Conservation (phyloP, 1,140 invertebrate species). For the Liolophura sinensis region DNA sequence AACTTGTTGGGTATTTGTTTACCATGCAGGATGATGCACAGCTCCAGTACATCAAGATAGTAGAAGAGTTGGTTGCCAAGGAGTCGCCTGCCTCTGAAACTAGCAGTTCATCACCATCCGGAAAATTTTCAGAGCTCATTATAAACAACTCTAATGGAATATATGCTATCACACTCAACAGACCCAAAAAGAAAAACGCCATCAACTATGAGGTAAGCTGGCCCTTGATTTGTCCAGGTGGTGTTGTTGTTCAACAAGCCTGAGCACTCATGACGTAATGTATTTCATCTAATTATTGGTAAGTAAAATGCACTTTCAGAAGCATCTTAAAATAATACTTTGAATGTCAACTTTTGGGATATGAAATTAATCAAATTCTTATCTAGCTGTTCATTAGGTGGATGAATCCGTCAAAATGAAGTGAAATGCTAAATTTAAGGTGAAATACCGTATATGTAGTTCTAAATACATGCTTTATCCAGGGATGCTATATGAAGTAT, state of each 20-base stretch:
- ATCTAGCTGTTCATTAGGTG: too few species aligned
- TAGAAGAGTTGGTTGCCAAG: constrained; percentile 40
- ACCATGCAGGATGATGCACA: constrained; percentile 55
- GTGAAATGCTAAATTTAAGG: too few species aligned
- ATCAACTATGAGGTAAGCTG: constrained; percentile 63
- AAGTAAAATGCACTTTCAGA: too few species aligned
- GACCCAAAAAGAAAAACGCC: constrained; percentile 78
- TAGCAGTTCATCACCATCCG: background rate
- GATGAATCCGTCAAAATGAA: too few species aligned
- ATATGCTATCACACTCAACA: constrained; percentile 66
- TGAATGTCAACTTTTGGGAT: too few species aligned
- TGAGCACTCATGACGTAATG: constrained; percentile 7
- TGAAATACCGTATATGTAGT: too few species aligned
- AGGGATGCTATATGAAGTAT: too few species aligned
- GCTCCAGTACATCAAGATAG: constrained; percentile 46
- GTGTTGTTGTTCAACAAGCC: background rate
- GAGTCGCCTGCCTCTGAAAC: background rate
- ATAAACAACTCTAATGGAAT: constrained; percentile 61
- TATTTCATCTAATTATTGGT: too few species aligned
- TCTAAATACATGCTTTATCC: too few species aligned
- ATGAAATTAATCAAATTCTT: too few species aligned
- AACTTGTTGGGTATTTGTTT: background rate
- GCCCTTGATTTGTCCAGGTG: constrained; percentile 4
- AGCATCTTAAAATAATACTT: too few species aligned
- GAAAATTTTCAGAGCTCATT: constrained; percentile 40